Evolutionary conservation across 2,113 vertebrate genomes (phyloP).

Genomic region (Tenrec ecaudatus): DNA sequence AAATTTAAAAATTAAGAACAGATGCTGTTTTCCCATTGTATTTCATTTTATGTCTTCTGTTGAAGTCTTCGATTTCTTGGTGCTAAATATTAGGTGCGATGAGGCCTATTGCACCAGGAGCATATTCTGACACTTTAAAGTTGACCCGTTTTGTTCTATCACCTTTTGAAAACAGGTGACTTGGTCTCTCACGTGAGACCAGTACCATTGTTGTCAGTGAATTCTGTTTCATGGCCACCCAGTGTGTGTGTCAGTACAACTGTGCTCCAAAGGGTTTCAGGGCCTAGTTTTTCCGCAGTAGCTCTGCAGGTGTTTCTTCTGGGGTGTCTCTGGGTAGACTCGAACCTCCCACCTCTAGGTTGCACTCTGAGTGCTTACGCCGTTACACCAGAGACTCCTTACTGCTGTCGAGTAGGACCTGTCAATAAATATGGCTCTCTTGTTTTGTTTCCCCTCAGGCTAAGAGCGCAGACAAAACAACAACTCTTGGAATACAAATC

Average conservation of each 20-base stretch:
- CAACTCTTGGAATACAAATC: constrained; percentile 77
- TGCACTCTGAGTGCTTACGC: neutral
- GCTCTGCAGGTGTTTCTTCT: neutral
- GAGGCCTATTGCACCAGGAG: neutral
- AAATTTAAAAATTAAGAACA: neutral
- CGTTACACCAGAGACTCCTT: neutral
- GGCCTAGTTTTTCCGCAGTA: neutral
- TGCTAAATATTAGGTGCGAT: neutral
- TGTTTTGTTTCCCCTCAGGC: constrained; percentile 64
- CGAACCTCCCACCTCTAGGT: neutral
- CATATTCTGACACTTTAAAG: neutral
- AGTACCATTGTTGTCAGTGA: neutral
- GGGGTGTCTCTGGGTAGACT: neutral
- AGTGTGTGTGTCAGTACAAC: neutral
- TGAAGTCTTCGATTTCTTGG: constrained; percentile 7
- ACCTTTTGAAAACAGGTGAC: constrained; percentile 24
- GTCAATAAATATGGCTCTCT: neutral
- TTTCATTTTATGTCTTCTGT: constrained; percentile 32
- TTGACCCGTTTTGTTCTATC: neutral
- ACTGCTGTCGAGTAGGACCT: neutral
- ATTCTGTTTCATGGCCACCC: neutral
- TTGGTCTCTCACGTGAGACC: neutral
- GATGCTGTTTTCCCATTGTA: neutral
- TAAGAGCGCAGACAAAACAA: constrained; percentile 80
- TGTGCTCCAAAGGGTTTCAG: neutral